These are phyloP conservation scores for Chanos chanos DNA, from an alignment of 2,797 vertebrate species.

Conservation along the genomic window DNA sequence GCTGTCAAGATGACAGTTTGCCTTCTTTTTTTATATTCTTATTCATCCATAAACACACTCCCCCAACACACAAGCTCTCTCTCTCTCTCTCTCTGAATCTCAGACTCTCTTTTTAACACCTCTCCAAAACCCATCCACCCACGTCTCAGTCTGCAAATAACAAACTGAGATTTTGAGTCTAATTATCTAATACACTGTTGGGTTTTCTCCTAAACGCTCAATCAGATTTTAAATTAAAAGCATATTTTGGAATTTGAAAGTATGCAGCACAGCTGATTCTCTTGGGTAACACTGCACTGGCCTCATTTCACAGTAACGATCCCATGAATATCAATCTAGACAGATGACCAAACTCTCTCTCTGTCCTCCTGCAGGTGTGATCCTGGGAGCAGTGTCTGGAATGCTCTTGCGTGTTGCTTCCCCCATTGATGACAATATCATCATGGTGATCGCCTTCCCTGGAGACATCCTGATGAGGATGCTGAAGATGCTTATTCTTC, in stretches of 20 bases:
- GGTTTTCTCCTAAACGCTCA: neutral
- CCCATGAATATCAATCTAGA: neutral
- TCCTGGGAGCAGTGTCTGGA: conserved; percentile 86
- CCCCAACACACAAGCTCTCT: no score
- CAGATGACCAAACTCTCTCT: neutral
- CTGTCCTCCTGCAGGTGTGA: conserved; percentile 82
- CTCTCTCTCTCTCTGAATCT: neutral
- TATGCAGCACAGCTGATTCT: no score
- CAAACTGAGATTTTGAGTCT: no score
- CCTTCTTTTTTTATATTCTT: neutral
- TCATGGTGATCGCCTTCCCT: conserved; percentile 96
- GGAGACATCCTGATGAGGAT: conserved; percentile 99
- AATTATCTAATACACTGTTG: neutral
- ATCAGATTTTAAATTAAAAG: neutral
- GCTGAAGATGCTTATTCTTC: conserved; percentile 98
- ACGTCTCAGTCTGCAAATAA: neutral
- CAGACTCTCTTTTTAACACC: neutral
- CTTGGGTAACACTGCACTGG: no score
- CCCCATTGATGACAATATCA: conserved; percentile 88
- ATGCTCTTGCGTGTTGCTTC: conserved; percentile 86
- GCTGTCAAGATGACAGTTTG: neutral
- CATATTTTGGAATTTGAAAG: no score
- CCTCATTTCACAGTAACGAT: no score
- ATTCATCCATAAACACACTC: neutral
- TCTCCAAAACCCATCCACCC: neutral